A percentile compares a stretch with the other conserved stretches of the same genome.
These are phyloP conservation scores for Homarus gammarus DNA, from an alignment of 2,888 invertebrate species.

Conservation along the genomic window DNA sequence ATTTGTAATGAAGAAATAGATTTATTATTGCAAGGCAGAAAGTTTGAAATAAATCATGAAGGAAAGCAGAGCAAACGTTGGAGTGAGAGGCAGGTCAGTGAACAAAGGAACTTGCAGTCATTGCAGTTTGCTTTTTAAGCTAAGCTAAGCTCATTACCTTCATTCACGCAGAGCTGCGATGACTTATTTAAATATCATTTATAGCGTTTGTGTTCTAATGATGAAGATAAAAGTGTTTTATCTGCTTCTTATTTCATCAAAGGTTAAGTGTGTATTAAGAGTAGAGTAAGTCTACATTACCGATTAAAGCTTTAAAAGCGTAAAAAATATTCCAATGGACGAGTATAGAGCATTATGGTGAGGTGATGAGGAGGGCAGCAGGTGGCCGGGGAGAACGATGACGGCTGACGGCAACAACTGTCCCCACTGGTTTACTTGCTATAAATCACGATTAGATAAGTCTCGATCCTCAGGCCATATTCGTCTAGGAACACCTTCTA, in stretches of 20 bases:
- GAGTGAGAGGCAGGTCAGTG: not conserved
- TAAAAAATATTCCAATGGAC: no score
- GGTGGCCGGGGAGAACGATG: not conserved
- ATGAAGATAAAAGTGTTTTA: no score
- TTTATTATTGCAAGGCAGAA: not conserved
- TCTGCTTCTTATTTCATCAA: no score
- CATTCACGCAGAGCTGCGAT: not conserved
- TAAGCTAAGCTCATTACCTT: not conserved
- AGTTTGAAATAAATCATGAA: slow-evolving; percentile 14
- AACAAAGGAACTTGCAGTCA: slow-evolving; percentile 9
- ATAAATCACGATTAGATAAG: not conserved
- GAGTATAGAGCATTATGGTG: no score
- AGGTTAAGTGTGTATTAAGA: no score
- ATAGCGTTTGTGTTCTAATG: no score
- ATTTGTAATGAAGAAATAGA: slow-evolving; percentile 4
- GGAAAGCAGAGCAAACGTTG: not conserved
- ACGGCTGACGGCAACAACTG: not conserved
- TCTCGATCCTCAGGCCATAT: not conserved
- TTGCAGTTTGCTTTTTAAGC: not conserved
- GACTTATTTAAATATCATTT: no score
- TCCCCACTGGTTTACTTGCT: not conserved
- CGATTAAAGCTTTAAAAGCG: no score
- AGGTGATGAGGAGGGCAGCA: not conserved
- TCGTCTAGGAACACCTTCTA: not conserved
- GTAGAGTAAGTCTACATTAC: no score